phyloP scores from a whole-genome alignment of 2,888 invertebrate species.

The Netelia fuscicornis region DNA sequence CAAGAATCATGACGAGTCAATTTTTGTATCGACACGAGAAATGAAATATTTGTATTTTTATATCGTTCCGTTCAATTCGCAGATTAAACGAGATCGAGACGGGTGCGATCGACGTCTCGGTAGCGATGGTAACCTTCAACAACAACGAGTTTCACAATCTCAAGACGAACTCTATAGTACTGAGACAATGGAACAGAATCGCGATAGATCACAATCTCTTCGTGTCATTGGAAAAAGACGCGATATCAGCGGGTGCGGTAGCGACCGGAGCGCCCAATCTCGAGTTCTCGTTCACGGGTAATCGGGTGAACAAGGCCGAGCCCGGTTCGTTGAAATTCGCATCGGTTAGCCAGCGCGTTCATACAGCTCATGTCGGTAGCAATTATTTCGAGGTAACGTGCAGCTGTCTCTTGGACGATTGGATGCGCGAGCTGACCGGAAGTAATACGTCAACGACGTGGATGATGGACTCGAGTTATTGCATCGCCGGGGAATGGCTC shows the following conservation, averaged over 20 bases:
- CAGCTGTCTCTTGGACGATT: constrained; percentile 87
- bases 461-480: constrained; percentile 87
- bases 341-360: constrained; percentile 85
- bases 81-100: constrained; percentile 88
- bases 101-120: constrained; percentile 89
- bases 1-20: too few relatives aligned
- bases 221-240: constrained; percentile 86
- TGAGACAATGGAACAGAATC: constrained; percentile 89
- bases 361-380: constrained; percentile 85
- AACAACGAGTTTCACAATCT: constrained; percentile 88
- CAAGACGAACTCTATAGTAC: constrained; percentile 87
- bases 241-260: constrained; percentile 86
- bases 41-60: too few relatives aligned
- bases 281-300: constrained; percentile 86
- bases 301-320: constrained; percentile 86
- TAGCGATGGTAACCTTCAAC: constrained; percentile 87
- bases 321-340: constrained; percentile 87
- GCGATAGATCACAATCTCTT: constrained; percentile 89
- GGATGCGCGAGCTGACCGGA: constrained; percentile 86
- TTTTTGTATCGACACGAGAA: too few relatives aligned
- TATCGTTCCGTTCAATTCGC: constrained; percentile 78
- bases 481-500: constrained; percentile 87
- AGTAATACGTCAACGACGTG: constrained; percentile 85
- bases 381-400: constrained; percentile 89
- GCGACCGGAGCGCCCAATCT: constrained; percentile 80